These are phyloP conservation scores for Magallana angulata DNA, from an alignment of 1,140 invertebrate genomes.

Conservation along the genomic window DNA sequence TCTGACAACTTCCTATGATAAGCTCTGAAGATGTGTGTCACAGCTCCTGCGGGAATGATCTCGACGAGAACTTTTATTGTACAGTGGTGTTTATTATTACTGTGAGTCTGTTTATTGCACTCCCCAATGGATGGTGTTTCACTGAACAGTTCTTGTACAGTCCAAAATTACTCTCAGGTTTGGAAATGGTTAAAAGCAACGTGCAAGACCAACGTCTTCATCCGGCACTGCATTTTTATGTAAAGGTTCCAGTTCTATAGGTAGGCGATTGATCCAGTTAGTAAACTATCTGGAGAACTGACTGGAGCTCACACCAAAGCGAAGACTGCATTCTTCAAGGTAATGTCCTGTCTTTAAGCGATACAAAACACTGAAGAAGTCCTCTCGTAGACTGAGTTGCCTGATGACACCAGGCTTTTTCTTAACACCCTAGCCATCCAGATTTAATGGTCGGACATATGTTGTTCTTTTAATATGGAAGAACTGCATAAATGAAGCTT, in stretches of 20 bases:
- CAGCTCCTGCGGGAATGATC: not conserved
- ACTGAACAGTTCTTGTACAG: conserved; percentile 26
- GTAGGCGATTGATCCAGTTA: no score
- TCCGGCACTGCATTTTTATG: no score
- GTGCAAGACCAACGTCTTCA: not conserved
- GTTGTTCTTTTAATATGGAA: no score
- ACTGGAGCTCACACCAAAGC: not conserved
- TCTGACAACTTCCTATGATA: conserved; percentile 39
- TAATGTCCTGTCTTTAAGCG: not conserved
- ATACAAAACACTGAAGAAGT: no score
- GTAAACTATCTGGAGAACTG: not conserved
- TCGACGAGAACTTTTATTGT: not conserved
- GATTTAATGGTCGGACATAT: no score
- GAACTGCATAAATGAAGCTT: no score
- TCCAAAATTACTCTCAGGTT: not conserved
- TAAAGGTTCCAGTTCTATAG: no score
- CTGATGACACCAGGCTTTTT: no score
- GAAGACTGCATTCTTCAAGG: not conserved
- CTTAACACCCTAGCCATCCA: no score
- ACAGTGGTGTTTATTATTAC: no score
- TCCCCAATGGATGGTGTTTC: not conserved
- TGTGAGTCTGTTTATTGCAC: not conserved
- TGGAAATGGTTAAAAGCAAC: not conserved
- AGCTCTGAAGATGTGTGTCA: not conserved
- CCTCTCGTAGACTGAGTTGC: no score